These are phyloP conservation scores for Sceloporus undulatus DNA, from an alignment of 2,113 vertebrate genomes.

Conservation along the genomic window DNA sequence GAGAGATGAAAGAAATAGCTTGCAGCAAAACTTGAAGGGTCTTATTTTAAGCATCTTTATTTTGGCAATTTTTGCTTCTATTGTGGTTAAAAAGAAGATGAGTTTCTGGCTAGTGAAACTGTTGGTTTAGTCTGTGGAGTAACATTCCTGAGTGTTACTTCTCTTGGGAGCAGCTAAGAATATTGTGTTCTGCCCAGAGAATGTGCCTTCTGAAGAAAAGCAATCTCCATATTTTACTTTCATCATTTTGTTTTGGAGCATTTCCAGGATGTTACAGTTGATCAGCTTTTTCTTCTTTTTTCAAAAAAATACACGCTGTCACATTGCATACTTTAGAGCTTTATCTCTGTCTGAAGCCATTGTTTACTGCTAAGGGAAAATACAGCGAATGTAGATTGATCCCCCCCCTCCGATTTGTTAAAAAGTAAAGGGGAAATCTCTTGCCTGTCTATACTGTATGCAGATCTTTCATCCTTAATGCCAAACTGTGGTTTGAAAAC, in stretches of 20 bases:
- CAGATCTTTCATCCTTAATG: neutral
- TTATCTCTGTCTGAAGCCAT: constrained; percentile 14
- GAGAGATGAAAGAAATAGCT: constrained; percentile 58
- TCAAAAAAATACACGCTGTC: neutral
- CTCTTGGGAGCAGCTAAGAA: constrained; percentile 41
- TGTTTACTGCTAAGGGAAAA: constrained; percentile 34
- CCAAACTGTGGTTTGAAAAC: neutral
- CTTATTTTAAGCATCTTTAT: constrained; percentile 33
- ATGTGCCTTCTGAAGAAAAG: constrained; percentile 36
- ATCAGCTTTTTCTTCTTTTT: neutral
- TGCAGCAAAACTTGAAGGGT: neutral
- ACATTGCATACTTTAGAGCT: constrained; percentile 16
- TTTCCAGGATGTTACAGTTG: neutral
- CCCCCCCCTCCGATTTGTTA: neutral
- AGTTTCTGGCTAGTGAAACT: constrained; percentile 32
- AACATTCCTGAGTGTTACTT: constrained; percentile 17
- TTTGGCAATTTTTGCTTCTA: neutral
- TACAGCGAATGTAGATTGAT: neutral
- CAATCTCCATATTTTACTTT: constrained; percentile 20
- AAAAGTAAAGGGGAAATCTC: neutral
- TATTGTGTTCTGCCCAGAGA: constrained; percentile 49
- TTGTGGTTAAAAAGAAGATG: constrained; percentile 19
- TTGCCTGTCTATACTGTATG: neutral
- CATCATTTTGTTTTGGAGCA: constrained; percentile 12
- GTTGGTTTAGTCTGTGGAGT: constrained; percentile 22